phyloP scores from a whole-genome alignment of 1,140 invertebrate species.

The Scaptomyza graminum region DNA sequence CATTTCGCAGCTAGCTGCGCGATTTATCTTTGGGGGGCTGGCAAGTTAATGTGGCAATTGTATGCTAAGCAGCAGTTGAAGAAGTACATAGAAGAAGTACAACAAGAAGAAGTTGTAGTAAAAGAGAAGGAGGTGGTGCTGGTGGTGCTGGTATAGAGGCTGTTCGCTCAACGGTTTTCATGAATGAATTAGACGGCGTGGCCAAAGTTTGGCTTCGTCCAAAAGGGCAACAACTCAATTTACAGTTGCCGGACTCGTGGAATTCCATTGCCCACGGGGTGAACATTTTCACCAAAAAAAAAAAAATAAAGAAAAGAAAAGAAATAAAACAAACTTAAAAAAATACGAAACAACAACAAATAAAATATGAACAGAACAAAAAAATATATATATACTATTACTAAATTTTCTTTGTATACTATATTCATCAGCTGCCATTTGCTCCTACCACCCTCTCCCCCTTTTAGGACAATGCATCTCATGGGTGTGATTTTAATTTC shows the following conservation, averaged over 20 bases:
- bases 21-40: conserved; percentile 74
- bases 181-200: conserved; percentile 74
- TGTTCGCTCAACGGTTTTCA: conserved; percentile 66
- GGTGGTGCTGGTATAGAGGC: conserved; percentile 14
- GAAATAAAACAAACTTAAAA: no score
- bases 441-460: neutral
- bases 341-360: neutral
- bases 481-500: conserved; percentile 83
- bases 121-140: conserved; percentile 16
- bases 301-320: neutral
- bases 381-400: no score
- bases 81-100: conserved; percentile 3
- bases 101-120: neutral
- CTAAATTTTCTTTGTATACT: conserved; percentile 1
- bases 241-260: conserved; percentile 60
- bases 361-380: conserved; percentile 11
- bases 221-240: conserved; percentile 81
- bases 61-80: conserved; percentile 74
- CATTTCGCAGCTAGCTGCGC: conserved; percentile 56
- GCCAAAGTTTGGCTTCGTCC: conserved; percentile 68
- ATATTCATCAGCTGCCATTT: conserved; percentile 44
- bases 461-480: conserved; percentile 53
- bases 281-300: conserved; percentile 49
- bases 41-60: conserved; percentile 82
- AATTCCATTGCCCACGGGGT: conserved; percentile 70